Percentiles rank a stretch among this genome's conserved stretches.
Evolutionary conservation across 2,113 vertebrate genomes (phyloP).

Genomic region (Oncorhynchus mykiss): DNA sequence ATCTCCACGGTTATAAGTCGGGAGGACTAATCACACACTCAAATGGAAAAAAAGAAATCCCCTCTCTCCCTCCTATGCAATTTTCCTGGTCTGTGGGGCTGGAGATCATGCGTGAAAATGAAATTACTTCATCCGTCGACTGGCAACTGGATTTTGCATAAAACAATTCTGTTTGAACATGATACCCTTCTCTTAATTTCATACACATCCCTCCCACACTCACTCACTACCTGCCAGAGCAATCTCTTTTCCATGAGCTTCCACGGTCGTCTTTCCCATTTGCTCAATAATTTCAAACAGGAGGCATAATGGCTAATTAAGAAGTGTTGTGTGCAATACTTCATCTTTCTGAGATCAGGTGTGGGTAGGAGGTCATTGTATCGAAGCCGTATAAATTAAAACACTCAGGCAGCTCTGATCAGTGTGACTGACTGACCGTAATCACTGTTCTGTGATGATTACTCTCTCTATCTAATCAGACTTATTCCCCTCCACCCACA

Average conservation of each 20-base stretch:
- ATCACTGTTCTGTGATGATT: neutral
- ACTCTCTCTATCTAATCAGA: neutral
- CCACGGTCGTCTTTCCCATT: slow-evolving; percentile 38
- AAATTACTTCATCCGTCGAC: slow-evolving; percentile 73
- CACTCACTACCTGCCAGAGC: slow-evolving; percentile 31
- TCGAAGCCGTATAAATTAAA: neutral
- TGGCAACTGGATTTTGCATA: slow-evolving; percentile 71
- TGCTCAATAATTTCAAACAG: slow-evolving; percentile 35
- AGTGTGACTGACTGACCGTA: neutral
- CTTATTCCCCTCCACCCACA: neutral
- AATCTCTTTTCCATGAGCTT: slow-evolving; percentile 29
- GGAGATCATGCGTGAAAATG: slow-evolving; percentile 77
- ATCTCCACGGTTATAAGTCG: slow-evolving; percentile 61
- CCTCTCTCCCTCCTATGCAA: slow-evolving; percentile 57
- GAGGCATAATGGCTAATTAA: slow-evolving; percentile 7
- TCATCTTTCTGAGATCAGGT: slow-evolving; percentile 5
- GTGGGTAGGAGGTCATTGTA: neutral
- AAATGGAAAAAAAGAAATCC: slow-evolving; percentile 51
- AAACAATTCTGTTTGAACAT: slow-evolving; percentile 73
- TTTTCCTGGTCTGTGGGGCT: slow-evolving; percentile 65
- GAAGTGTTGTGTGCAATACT: slow-evolving; percentile 12
- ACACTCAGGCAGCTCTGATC: neutral
- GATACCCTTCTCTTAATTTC: slow-evolving; percentile 70
- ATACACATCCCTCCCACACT: slow-evolving; percentile 52
- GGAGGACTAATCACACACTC: slow-evolving; percentile 61